Evolutionary conservation across 2,888 invertebrate genomes (phyloP).

Genomic region (Harmothoe impar): DNA sequence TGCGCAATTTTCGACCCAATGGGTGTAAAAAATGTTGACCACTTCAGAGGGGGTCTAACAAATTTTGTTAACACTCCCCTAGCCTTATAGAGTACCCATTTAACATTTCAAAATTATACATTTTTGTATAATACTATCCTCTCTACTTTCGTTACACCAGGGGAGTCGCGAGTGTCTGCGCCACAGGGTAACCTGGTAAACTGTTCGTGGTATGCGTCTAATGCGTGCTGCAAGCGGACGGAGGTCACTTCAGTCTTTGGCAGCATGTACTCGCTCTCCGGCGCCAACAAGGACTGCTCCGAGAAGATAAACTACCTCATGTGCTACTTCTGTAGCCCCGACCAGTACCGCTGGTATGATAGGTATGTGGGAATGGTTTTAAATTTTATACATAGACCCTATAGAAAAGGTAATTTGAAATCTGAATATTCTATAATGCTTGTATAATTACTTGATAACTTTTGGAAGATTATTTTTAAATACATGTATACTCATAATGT

Average conservation of each 20-base stretch:
- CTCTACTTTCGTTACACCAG: slow-evolving; percentile 68
- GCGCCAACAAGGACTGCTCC: slow-evolving; percentile 78
- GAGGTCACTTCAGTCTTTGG: slow-evolving; percentile 83
- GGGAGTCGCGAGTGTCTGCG: slow-evolving; percentile 75
- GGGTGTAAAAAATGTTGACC: no score
- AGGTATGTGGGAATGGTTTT: slow-evolving; percentile 68
- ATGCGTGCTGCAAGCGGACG: slow-evolving; percentile 83
- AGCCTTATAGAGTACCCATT: no score
- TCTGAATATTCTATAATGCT: no score
- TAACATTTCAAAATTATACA: no score
- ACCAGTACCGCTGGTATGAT: slow-evolving; percentile 81
- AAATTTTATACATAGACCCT: background rate
- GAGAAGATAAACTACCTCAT: slow-evolving; percentile 83
- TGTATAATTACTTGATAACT: no score
- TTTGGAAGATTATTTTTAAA: no score
- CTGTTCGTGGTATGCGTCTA: slow-evolving; percentile 82
- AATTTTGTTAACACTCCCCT: no score
- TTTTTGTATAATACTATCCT: no score
- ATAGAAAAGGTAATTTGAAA: no score
- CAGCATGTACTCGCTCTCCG: slow-evolving; percentile 80
- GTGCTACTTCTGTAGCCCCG: slow-evolving; percentile 84
- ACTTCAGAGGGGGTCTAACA: no score
- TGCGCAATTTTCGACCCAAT: no score
- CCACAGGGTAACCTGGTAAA: slow-evolving; percentile 81
- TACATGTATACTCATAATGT: no score